These are phyloP conservation scores for Atopsyche davidsoni DNA, from an alignment of 1,140 invertebrate species.

Conservation along the genomic window DNA sequence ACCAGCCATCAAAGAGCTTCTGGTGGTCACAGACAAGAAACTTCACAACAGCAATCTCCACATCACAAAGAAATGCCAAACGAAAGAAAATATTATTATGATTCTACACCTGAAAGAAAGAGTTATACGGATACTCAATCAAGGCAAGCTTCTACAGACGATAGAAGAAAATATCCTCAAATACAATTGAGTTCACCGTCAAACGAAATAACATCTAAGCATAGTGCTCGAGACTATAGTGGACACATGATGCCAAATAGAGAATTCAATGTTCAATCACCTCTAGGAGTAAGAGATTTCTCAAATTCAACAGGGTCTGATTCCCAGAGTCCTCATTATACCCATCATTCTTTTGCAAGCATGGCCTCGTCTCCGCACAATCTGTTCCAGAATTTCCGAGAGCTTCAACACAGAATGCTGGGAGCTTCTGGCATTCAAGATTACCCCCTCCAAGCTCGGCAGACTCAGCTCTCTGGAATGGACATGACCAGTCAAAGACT, in stretches of 20 bases:
- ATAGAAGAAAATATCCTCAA: conserved; percentile 23
- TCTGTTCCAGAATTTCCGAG: conserved; percentile 22
- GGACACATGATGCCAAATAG: conserved; percentile 3
- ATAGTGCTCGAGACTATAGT: conserved; percentile 10
- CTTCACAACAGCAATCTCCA: conserved; percentile 1
- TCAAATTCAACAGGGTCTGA: conserved; percentile 15
- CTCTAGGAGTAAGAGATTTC: conserved; percentile 13
- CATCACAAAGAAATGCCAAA: conserved; percentile 1
- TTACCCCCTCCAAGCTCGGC: conserved; percentile 6
- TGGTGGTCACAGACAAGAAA: conserved; percentile 13
- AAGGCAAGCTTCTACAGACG: conserved; percentile 11
- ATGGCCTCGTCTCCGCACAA: conserved; percentile 11
- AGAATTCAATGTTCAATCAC: conserved; percentile 14
- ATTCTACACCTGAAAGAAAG: conserved; percentile 7
- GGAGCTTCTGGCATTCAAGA: conserved; percentile 6
- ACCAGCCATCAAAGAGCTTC: conserved; percentile 5
- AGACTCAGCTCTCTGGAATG: conserved; percentile 10
- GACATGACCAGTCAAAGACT: conserved; percentile 23
- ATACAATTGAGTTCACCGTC: background rate
- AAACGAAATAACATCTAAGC: background rate
- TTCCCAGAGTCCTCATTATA: conserved; percentile 10
- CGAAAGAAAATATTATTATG: conserved; percentile 21
- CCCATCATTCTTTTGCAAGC: conserved; percentile 8
- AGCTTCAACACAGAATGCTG: conserved; percentile 21
- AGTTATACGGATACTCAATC: conserved; percentile 9